Conservation (phyloP, 2,113 vertebrate genomes). For the Pygoscelis antarcticus region DNA sequence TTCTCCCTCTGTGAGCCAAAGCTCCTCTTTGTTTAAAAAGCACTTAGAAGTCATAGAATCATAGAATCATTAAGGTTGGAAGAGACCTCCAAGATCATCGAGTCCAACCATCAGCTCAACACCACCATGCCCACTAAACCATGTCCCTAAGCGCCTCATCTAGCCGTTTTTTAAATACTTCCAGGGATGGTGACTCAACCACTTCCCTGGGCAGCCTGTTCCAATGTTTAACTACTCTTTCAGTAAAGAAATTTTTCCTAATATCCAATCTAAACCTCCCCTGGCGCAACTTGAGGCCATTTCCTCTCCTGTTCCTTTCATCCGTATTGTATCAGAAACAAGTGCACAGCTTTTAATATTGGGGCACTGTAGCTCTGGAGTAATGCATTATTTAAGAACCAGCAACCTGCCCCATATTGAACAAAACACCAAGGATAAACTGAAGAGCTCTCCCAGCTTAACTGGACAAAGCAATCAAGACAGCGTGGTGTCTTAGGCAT, state of each 20-base stretch:
- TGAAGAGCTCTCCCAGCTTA: neutral
- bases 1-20: neutral
- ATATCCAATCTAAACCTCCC: too few species aligned
- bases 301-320: neutral
- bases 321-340: neutral
- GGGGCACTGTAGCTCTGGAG: neutral
- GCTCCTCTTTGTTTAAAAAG: conserved; percentile 19
- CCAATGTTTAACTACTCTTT: too few species aligned
- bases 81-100: too few species aligned
- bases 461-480: neutral
- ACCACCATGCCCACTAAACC: too few species aligned
- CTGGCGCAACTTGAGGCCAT: too few species aligned
- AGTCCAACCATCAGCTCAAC: too few species aligned
- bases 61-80: too few species aligned
- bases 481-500: neutral
- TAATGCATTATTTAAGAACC: neutral
- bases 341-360: neutral
- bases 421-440: neutral
- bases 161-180: too few species aligned
- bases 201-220: too few species aligned
- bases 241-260: too few species aligned
- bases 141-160: too few species aligned
- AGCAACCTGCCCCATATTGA: neutral
- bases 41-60: neutral
- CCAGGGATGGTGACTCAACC: too few species aligned